Evolutionary conservation across 2,888 invertebrate species (phyloP), one percentile per base, ranked within the genome.

Genomic region (Venusia cambrica): DNA sequence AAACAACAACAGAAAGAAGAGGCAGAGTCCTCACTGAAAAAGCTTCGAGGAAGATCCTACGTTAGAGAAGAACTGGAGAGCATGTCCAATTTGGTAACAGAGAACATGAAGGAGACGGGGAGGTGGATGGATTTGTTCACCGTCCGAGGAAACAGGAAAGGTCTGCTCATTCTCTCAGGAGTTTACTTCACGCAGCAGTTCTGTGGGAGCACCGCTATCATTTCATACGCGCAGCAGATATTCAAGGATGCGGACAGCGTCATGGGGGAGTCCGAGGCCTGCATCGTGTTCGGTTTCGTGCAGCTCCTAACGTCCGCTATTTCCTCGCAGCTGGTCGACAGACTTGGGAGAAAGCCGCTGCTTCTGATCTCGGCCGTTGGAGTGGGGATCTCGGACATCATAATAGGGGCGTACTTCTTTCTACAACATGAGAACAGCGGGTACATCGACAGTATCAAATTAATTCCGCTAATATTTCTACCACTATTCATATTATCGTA

Each of bases 121-220:
- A 73, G 84, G 3, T 79, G 89, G 70, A 72, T 64, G 40, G 89
- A 89, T 39, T 68, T 90, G 5, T 48, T 89, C 0, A 57, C 51
- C 2, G 78, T 81, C 0, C 69, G 73, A 2, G 89, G 88, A 1
- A 89, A 89, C 50, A 85, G 80, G 28, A 85, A 78, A 45, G 91
- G 91, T 0, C 72, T 92, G 1, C 73, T 89, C 4, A 89, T 92
- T 32, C 71, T 90, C 1, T 59, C 90, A 25, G 87, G 89, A 0
- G 80, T 92, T 30, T 91, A 92, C 72, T 87, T 90, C 29, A 81
- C 88, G 0, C 87, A 87, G 51, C 92, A 92, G 55, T 89, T 92
- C 32, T 89, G 89, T 27, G 90, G 90, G 0, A 89, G 89, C 45
- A 89, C 89, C 25, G 89, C 90, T 0, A 80, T 90, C 12, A 88